These are phyloP conservation scores for Neodiprion lecontei DNA, from an alignment of 1,140 invertebrate genomes.

Conservation along the genomic window DNA sequence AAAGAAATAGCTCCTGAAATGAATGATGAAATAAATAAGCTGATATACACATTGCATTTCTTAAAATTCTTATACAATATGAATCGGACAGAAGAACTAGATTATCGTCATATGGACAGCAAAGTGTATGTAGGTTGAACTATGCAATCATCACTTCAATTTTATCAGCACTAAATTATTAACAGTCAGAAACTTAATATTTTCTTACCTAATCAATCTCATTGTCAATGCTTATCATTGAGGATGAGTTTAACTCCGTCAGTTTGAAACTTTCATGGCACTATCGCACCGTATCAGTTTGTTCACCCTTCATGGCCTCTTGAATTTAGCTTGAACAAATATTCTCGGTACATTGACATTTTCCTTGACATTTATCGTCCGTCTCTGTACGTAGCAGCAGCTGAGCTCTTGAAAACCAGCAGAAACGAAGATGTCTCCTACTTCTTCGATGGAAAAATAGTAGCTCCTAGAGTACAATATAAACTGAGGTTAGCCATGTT, in stretches of 20 bases:
- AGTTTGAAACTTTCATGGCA: conserved; percentile 13
- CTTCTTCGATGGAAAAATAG: conserved; percentile 78
- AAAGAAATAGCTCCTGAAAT: too few species aligned
- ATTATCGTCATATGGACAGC: too few species aligned
- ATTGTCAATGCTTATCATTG: conserved; percentile 28
- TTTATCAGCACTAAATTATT: too few species aligned
- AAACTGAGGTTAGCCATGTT: conserved; percentile 27
- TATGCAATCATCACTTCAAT: too few species aligned
- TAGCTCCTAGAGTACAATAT: conserved; percentile 70
- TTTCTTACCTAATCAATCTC: neutral
- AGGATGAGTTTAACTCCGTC: conserved; percentile 6
- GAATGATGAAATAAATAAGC: too few species aligned
- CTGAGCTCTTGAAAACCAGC: conserved; percentile 73
- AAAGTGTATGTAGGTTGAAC: conserved; percentile 33
- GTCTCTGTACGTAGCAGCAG: conserved; percentile 81
- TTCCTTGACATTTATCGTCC: conserved; percentile 92
- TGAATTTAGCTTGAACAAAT: conserved; percentile 92
- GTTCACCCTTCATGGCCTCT: conserved; percentile 58
- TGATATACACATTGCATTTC: too few species aligned
- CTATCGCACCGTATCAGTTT: too few species aligned
- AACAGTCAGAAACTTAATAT: neutral
- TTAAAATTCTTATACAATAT: too few species aligned
- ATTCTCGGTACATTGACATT: conserved; percentile 87
- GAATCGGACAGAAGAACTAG: too few species aligned
- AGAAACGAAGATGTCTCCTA: conserved; percentile 67